Percentiles rank a stretch among this genome's conserved stretches.
phyloP scores from a whole-genome alignment of 2,113 vertebrate genomes.

The Pelusios castaneus region DNA sequence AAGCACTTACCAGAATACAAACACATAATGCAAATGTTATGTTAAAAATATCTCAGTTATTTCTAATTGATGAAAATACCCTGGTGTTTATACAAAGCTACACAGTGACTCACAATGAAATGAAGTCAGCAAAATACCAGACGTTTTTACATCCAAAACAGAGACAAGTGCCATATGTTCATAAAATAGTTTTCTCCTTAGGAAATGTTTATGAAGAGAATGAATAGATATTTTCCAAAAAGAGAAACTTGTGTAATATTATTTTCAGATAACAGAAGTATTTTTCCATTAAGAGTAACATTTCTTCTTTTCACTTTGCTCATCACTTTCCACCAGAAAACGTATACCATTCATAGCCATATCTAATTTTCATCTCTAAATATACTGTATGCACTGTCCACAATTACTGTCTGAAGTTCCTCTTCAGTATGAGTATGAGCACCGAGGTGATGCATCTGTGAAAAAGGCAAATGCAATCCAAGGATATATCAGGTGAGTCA shows the following conservation, averaged over 20 bases:
- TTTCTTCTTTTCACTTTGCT: slow-evolving; percentile 47
- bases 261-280: slow-evolving; percentile 65
- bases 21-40: slow-evolving; percentile 64
- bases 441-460: neutral
- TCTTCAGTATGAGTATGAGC: neutral
- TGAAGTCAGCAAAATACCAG: slow-evolving; percentile 84
- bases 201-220: slow-evolving; percentile 80
- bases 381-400: neutral
- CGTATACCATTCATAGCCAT: neutral
- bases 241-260: slow-evolving; percentile 66
- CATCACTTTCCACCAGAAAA: slow-evolving; percentile 14
- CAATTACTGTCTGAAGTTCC: neutral
- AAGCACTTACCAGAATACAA: slow-evolving; percentile 38
- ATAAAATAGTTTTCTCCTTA: slow-evolving; percentile 83
- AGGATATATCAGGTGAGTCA: neutral
- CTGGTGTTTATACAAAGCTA: slow-evolving; percentile 80
- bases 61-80: slow-evolving; percentile 83
- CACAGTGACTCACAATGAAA: slow-evolving; percentile 81
- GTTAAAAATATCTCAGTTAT: slow-evolving; percentile 78
- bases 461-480: neutral
- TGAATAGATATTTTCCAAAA: slow-evolving; percentile 69
- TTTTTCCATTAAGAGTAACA: slow-evolving; percentile 29
- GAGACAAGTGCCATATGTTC: slow-evolving; percentile 84
- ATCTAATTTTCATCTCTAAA: neutral
- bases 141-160: slow-evolving; percentile 83